These are phyloP conservation scores for Lagria hirta DNA, from an alignment of 2,888 invertebrate genomes.

Conservation along the genomic window DNA sequence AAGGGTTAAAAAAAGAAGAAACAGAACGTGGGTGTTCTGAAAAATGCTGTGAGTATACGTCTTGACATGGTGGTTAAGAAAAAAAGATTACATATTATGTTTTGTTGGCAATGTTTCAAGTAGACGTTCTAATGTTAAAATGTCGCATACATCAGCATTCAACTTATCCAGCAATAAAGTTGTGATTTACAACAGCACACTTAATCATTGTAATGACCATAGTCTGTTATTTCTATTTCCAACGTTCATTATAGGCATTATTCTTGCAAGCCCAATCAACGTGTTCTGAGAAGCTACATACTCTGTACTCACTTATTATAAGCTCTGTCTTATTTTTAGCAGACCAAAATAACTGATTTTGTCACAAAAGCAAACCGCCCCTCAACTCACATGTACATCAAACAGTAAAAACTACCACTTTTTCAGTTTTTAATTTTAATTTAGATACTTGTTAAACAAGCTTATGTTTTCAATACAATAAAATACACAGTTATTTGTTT, in stretches of 20 bases:
- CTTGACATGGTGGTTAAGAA: slow-evolving; percentile 6
- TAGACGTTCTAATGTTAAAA: slow-evolving; percentile 37
- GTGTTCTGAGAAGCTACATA: slow-evolving; percentile 28
- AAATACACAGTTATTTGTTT: too few relatives aligned
- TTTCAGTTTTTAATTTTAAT: too few relatives aligned
- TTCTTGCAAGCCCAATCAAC: slow-evolving; percentile 31
- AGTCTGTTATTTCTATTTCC: slow-evolving; percentile 41
- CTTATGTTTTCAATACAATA: too few relatives aligned
- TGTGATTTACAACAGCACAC: slow-evolving; percentile 45
- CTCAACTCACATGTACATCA: too few relatives aligned
- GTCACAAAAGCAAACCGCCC: too few relatives aligned
- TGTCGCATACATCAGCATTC: slow-evolving; percentile 38
- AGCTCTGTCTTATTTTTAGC: too few relatives aligned
- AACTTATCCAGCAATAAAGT: slow-evolving; percentile 43
- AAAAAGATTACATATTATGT: slow-evolving; percentile 14
- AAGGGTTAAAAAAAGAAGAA: neutral
- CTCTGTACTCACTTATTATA: too few relatives aligned
- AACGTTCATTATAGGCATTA: slow-evolving; percentile 34
- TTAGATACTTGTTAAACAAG: too few relatives aligned
- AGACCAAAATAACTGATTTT: too few relatives aligned
- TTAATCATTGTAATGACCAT: slow-evolving; percentile 47
- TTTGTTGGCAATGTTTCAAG: slow-evolving; percentile 39
- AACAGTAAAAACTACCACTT: too few relatives aligned
- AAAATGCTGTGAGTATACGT: too few relatives aligned
- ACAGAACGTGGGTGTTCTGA: neutral